These are phyloP conservation scores for Calephelis nemesis DNA, from an alignment of 1,140 invertebrate genomes.

Conservation along the genomic window DNA sequence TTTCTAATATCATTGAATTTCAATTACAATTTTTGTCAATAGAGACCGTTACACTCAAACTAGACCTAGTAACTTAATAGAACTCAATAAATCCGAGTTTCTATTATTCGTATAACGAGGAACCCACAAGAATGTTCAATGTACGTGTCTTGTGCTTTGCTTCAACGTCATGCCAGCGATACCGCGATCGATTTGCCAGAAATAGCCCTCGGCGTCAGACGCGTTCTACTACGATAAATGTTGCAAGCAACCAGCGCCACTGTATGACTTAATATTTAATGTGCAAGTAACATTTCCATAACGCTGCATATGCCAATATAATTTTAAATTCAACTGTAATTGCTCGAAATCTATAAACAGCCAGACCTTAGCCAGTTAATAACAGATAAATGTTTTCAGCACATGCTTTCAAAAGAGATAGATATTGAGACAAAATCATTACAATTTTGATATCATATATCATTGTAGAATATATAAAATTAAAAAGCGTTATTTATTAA, in stretches of 20 bases:
- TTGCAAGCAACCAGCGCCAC: constrained; percentile 45
- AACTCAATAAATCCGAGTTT: constrained; percentile 12
- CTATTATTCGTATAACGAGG: constrained; percentile 14
- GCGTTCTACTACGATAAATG: constrained; percentile 52
- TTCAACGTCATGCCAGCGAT: constrained; percentile 21
- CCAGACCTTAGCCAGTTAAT: too few relatives aligned
- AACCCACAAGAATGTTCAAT: constrained; percentile 18
- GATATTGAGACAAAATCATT: too few relatives aligned
- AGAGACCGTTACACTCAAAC: not conserved
- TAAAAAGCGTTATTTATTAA: too few relatives aligned
- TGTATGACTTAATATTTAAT: constrained; percentile 65
- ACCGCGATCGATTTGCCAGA: constrained; percentile 55
- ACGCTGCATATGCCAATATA: constrained; percentile 45
- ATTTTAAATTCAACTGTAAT: constrained; percentile 60
- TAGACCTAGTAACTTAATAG: constrained; percentile 4
- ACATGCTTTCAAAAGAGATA: too few relatives aligned
- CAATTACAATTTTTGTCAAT: too few relatives aligned
- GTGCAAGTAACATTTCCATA: constrained; percentile 62
- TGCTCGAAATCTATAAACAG: constrained; percentile 19
- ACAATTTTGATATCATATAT: too few relatives aligned
- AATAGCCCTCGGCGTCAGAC: constrained; percentile 55
- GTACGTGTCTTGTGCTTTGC: constrained; percentile 22
- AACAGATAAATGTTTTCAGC: too few relatives aligned
- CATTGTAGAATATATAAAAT: too few relatives aligned
- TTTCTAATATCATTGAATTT: too few relatives aligned